Base-by-base conservation (phyloP, 2,113 vertebrate species). In the Trachemys scripta region DNA sequence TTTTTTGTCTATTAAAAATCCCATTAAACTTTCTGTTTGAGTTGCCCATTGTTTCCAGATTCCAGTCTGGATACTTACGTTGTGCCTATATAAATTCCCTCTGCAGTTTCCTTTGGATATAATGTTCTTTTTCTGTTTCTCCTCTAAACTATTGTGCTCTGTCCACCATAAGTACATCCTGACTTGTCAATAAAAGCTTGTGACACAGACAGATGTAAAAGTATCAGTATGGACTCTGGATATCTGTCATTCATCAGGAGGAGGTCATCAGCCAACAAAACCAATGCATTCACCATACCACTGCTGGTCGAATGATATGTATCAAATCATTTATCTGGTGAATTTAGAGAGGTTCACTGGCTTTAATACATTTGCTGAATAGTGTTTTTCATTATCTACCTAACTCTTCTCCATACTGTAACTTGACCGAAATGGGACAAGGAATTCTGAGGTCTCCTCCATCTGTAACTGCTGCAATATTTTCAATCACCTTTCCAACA, bases 181-280 rank as follows among this genome's bases (percentile, higher is more conserved):
- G 53, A 79, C 2, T 92, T 95, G 65, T 13, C 6, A 81, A 1
- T 50, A 62, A 83, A 24, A 82, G 0, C 3, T 25, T 8, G 82
- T 86, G 80, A 54, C 72, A 86, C 27, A 10, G 6, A 2, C 5
- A 90, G 85, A 87, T 6, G n/a, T 88, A 90, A 93, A 87, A 93
- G 80, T 78, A 90, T 59, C 93, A 87, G 50, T 47, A 78, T 22
- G 88, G 49, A 80, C 56, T 91, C 95, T 19, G 88, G 9, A 17
- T 31, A 19, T 84, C 57, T 86, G 53, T 59, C 2, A 0, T 93
- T 78, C 62, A 95, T 25, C 45, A 80, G 84, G n/a, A 93, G 14
- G 80, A 93, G 90, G 78, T 80, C 17, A 27, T 83, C 51, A 75
- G 87, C 84, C 84, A 78, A 31, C 22, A 85, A 7, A 27, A 91